Evolutionary conservation across 2,888 invertebrate species (phyloP).

Genomic region (Euproctis similis): DNA sequence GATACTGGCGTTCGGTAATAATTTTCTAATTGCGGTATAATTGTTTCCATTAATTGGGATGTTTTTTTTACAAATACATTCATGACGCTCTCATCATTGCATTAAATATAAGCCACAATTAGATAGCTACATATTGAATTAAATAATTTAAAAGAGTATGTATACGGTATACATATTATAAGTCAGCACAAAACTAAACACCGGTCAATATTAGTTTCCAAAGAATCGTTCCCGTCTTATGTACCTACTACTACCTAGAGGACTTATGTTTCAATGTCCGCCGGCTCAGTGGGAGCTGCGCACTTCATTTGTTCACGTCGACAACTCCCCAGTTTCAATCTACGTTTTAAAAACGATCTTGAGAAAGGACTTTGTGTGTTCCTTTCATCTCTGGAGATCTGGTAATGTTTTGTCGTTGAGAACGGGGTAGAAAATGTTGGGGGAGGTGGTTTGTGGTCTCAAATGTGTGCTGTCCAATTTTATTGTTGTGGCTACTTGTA

Average conservation of each 20-base stretch:
- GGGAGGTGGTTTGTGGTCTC: slow-evolving; percentile 7
- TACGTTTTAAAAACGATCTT: slow-evolving; percentile 23
- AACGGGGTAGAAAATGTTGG: slow-evolving; percentile 6
- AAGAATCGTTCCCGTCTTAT: slow-evolving; percentile 51
- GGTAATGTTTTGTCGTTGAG: slow-evolving; percentile 5
- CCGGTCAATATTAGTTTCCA: slow-evolving; percentile 48
- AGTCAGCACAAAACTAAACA: slow-evolving; percentile 26
- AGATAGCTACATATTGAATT: no score
- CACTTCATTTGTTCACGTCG: slow-evolving; percentile 33
- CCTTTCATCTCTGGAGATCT: slow-evolving; percentile 14
- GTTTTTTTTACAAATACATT: no score
- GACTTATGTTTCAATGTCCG: slow-evolving; percentile 50
- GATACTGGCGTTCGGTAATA: no score
- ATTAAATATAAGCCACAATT: no score
- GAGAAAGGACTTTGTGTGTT: slow-evolving; percentile 17
- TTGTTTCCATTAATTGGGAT: no score
- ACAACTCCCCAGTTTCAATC: slow-evolving; percentile 18
- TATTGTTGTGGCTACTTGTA: no score
- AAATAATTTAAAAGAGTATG: no score
- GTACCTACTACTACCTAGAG: slow-evolving; percentile 29
- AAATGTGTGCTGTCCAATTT: no score
- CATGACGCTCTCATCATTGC: no score
- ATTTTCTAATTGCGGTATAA: no score
- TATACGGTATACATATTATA: no score
- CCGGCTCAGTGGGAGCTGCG: slow-evolving; percentile 27